Evolutionary conservation across 2,113 vertebrate species (phyloP).

Genomic region (Antechinus stuartii): DNA sequence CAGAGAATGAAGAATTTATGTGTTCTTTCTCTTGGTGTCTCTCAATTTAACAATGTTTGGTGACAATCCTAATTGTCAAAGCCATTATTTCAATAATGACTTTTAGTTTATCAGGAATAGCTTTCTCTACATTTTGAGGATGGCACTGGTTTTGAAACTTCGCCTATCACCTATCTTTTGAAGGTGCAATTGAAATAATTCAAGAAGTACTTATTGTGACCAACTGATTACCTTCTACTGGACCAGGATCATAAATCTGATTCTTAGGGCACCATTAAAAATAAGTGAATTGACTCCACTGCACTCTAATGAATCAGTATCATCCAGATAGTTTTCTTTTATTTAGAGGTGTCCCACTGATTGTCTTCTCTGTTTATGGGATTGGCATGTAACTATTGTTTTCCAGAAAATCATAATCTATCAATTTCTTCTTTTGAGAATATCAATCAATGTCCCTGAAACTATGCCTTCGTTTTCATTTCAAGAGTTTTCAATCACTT

Average conservation of each 20-base stretch:
- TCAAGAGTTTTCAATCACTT: conserved; percentile 84
- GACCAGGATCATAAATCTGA: conserved; percentile 60
- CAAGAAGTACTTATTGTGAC: not conserved
- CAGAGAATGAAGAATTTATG: not conserved
- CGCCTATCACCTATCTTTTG: not conserved
- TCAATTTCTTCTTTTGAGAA: conserved; percentile 80
- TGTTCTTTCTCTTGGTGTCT: not conserved
- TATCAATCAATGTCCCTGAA: conserved; percentile 84
- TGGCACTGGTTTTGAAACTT: not conserved
- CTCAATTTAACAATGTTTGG: not conserved
- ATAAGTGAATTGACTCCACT: conserved; percentile 80
- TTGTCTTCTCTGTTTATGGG: conserved; percentile 82
- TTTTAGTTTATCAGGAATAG: not conserved
- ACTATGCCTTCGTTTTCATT: conserved; percentile 70
- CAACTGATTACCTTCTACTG: not conserved
- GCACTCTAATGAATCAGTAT: conserved; percentile 84
- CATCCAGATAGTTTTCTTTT: conserved; percentile 80
- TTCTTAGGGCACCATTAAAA: conserved; percentile 35
- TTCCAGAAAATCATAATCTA: conserved; percentile 85
- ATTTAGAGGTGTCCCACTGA: conserved; percentile 78
- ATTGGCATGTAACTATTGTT: conserved; percentile 82
- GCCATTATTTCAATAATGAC: not conserved
- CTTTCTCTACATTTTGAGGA: not conserved
- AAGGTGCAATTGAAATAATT: conserved; percentile 4
- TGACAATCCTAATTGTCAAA: not conserved